These are phyloP conservation scores for Saxicola maurus DNA, from an alignment of 2,797 vertebrate species.

Conservation along the genomic window DNA sequence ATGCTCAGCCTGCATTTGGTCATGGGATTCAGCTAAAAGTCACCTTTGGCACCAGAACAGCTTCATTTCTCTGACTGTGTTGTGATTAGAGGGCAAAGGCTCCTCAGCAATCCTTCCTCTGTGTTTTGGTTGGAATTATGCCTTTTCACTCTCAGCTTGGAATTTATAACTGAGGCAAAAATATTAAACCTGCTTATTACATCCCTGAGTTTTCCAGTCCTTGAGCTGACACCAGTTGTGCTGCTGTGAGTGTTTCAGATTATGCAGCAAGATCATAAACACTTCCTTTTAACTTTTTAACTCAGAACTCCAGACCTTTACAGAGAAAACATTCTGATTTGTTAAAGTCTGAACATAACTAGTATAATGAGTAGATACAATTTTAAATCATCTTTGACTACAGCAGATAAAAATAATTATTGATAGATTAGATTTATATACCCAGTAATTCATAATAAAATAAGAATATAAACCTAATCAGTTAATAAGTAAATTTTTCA, in stretches of 20 bases:
- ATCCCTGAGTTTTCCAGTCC: not conserved
- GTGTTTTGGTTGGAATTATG: not conserved
- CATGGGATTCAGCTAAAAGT: not conserved
- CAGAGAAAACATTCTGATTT: not conserved
- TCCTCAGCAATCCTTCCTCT: not conserved
- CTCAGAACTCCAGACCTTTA: not conserved
- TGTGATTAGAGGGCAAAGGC: not conserved
- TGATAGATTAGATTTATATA: not conserved
- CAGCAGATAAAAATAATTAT: not conserved
- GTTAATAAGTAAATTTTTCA: not conserved
- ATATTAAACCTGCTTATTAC: not conserved
- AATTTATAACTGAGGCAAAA: not conserved
- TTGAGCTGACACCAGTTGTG: not conserved
- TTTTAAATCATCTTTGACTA: not conserved
- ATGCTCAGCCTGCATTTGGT: not conserved
- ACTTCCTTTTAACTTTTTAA: fast-evolving
- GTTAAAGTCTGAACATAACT: not conserved
- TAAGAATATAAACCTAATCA: not conserved
- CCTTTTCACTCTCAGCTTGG: not conserved
- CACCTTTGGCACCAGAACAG: not conserved
- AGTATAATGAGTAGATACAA: not conserved
- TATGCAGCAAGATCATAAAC: not conserved
- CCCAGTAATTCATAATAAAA: not conserved
- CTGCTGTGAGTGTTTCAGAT: not conserved
- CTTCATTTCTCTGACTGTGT: not conserved